Base-by-base conservation (phyloP, 1,140 invertebrate genomes). In the Drosophila jambulina region DNA sequence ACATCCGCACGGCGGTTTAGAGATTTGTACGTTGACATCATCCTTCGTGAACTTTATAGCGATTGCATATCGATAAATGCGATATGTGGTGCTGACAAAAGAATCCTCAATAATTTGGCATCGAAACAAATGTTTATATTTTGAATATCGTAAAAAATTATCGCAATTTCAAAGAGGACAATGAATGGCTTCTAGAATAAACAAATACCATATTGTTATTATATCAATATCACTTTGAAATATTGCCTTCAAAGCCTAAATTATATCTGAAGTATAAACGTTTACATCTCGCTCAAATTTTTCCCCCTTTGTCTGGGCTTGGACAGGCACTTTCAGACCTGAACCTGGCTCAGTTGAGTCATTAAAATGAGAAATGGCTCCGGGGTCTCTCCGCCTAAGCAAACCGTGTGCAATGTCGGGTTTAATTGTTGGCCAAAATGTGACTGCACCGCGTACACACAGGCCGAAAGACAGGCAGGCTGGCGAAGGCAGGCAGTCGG, bases 311-410 rank as follows among this genome's bases (percentile, higher is more conserved):
- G 32, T 61, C 43, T 21, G 21, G 5, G 13, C 13, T 8, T 12
- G 12, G 58, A 43, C 62, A 67, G 76, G 59, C 82, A 78, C 67
- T 79, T 79, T 71, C 45, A 59, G 81, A 84, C 59, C 61, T 46
- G 75, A 43, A 40, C 51, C 29, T 27, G 65, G 67, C 84, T 78
- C 72, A 70, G 85, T 88, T 88, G 84, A 88, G 84, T 88, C 84
- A 88, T 88, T 88, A 88, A 88, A 88, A 88, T 88, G 84, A 88
- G 65, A 84, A 88, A 90, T 88, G 85, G 78, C 85, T 87, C 69
- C 68, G 60, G 84, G 84, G 72, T 59, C 46, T 46, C 59, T 49
- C 51, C 74, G 82, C 82, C 74, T 74, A 77, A 63, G 60, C 78
- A 80, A 85, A 85, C 77, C 79, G 63, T 80, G 64, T 80, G 77